Evolutionary conservation across 2,113 vertebrate species (phyloP).

Genomic region (Ptilorrhoa leucosticta): DNA sequence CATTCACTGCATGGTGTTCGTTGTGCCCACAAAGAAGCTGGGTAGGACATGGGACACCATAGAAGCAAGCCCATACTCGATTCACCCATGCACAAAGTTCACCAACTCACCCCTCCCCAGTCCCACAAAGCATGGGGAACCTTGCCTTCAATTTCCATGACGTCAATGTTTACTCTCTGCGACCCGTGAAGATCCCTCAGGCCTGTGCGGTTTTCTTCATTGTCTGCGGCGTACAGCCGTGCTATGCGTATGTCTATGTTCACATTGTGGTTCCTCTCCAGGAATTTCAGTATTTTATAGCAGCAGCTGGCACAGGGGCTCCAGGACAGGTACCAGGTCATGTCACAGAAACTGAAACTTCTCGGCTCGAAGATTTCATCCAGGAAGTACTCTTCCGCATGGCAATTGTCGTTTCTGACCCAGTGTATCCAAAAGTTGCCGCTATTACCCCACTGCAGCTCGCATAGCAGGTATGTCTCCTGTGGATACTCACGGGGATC

Average conservation of each 20-base stretch:
- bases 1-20: not conserved
- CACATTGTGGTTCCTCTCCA: not conserved
- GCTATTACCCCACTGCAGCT: not conserved
- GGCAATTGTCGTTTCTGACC: rapidly evolving
- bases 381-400: not conserved
- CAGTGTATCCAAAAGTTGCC: rapidly evolving
- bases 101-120: not conserved
- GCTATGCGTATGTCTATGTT: rapidly evolving
- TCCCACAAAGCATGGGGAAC: not conserved
- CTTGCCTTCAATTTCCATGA: not conserved
- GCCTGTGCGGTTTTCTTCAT: rapidly evolving
- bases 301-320: not conserved
- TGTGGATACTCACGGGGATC: rapidly evolving
- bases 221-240: rapidly evolving
- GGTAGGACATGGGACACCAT: not conserved
- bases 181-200: rapidly evolving
- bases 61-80: not conserved
- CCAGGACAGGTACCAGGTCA: conserved; percentile 2
- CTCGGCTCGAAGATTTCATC: not conserved
- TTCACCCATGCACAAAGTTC: not conserved
- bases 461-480: not conserved
- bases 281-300: rapidly evolving
- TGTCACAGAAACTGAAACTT: not conserved
- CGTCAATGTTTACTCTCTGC: rapidly evolving
- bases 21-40: not conserved